A percentile compares a stretch with the other conserved stretches of the same genome.
Evolutionary conservation across 2,888 invertebrate species (phyloP).

Genomic region (Pecten maximus): DNA sequence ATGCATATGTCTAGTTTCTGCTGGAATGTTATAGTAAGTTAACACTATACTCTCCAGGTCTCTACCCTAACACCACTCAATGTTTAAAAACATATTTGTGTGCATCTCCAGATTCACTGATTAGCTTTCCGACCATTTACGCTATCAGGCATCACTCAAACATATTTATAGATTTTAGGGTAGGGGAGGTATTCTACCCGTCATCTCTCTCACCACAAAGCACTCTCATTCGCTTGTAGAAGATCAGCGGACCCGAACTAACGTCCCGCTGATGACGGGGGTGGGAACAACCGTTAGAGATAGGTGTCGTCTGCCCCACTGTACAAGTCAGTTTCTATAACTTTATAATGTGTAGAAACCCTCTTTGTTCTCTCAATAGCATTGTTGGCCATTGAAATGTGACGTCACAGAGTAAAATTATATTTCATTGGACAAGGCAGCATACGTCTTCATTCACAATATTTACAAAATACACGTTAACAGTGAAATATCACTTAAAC

Average conservation of each 20-base stretch:
- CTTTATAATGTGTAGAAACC: slow-evolving; percentile 23
- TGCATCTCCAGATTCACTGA: neutral
- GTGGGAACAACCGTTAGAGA: slow-evolving; percentile 24
- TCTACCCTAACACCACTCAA: neutral
- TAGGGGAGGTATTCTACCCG: slow-evolving; percentile 22
- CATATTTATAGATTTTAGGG: neutral
- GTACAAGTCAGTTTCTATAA: slow-evolving; percentile 29
- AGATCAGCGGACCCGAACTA: slow-evolving; percentile 4
- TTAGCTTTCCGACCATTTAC: neutral
- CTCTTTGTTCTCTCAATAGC: slow-evolving; percentile 26
- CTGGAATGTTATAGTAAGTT: neutral
- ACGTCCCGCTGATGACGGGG: slow-evolving; percentile 17
- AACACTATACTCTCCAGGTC: neutral
- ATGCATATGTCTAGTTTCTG: neutral
- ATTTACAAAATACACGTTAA: slow-evolving; percentile 24
- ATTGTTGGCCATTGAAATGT: slow-evolving; percentile 27
- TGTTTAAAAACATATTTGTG: neutral
- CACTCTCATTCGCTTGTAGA: slow-evolving; percentile 29
- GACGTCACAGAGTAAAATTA: slow-evolving; percentile 23
- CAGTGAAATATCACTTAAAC: neutral
- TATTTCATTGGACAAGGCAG: slow-evolving; percentile 33
- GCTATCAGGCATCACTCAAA: slow-evolving; percentile 20
- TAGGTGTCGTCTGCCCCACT: slow-evolving; percentile 20
- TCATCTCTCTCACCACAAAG: neutral
- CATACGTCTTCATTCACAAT: slow-evolving; percentile 11